Percentiles rank a stretch among this genome's conserved stretches.
Conservation (phyloP, 2,797 vertebrate genomes). For the Gambelia wislizenii region DNA sequence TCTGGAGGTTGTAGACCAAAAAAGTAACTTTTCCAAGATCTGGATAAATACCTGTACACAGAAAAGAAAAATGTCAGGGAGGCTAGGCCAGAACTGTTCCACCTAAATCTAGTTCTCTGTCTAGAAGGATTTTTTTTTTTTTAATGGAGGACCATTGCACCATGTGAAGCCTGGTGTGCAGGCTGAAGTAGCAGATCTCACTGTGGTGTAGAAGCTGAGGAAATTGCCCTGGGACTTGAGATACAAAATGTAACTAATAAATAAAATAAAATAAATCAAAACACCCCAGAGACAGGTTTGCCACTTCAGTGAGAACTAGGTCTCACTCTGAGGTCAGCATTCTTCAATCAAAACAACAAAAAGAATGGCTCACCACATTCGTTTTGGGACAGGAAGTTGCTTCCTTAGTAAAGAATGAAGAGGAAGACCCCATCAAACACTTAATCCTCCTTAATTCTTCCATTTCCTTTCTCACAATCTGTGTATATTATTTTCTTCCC, state of each 20-base stretch:
- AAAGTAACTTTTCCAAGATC: too few relatives aligned
- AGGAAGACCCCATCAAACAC: neutral
- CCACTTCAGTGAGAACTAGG: neutral
- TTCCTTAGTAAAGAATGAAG: neutral
- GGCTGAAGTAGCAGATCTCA: neutral
- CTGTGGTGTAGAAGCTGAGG: neutral
- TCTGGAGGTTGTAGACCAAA: too few relatives aligned
- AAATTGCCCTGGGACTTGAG: neutral
- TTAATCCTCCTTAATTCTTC: neutral
- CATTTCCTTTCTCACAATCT: neutral
- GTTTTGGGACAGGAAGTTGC: neutral
- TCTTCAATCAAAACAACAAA: neutral
- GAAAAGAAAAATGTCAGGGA: neutral
- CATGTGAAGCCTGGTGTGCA: too few relatives aligned
- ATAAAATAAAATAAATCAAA: neutral
- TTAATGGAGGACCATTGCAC: neutral
- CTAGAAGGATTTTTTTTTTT: neutral
- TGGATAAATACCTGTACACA: neutral
- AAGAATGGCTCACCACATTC: neutral
- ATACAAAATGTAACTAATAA: neutral
- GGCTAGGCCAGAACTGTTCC: neutral
- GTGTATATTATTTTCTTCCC: neutral
- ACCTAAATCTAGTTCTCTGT: neutral
- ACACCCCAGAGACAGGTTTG: neutral
- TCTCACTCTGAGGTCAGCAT: neutral